Conservation (phyloP, 2,888 invertebrate genomes). For the Marronus borbonicus region DNA sequence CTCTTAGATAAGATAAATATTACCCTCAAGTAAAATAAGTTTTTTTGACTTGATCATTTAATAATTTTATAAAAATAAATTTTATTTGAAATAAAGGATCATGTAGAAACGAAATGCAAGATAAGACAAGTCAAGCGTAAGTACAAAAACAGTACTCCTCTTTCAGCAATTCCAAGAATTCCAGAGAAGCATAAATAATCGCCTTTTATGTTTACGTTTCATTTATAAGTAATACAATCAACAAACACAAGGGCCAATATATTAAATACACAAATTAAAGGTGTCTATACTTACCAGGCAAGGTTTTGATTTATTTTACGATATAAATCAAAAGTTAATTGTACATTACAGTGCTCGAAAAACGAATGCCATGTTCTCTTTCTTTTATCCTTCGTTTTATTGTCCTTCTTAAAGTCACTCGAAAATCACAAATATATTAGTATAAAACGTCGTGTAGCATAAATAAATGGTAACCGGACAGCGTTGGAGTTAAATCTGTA, state of each 20-base stretch:
- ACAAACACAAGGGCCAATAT: too few species aligned
- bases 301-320: not conserved
- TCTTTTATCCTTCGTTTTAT: not conserved
- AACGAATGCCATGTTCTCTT: constrained; percentile 4
- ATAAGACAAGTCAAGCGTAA: not conserved
- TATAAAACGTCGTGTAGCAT: not conserved
- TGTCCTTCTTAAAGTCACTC: not conserved
- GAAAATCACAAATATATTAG: not conserved
- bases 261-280: too few species aligned
- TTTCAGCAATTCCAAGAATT: not conserved
- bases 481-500: constrained; percentile 5
- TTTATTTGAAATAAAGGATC: too few species aligned
- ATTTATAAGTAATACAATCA: not conserved
- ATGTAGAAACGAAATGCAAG: too few species aligned
- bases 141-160: not conserved
- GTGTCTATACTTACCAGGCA: not conserved
- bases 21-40: too few species aligned
- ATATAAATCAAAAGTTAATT: constrained; percentile 1
- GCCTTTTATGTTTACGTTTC: not conserved
- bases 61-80: too few species aligned
- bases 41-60: too few species aligned
- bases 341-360: not conserved
- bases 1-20: too few species aligned
- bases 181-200: not conserved
- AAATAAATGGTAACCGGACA: not conserved